Base-by-base conservation (phyloP, 1,140 invertebrate species). In the Drosophila busckii region DNA sequence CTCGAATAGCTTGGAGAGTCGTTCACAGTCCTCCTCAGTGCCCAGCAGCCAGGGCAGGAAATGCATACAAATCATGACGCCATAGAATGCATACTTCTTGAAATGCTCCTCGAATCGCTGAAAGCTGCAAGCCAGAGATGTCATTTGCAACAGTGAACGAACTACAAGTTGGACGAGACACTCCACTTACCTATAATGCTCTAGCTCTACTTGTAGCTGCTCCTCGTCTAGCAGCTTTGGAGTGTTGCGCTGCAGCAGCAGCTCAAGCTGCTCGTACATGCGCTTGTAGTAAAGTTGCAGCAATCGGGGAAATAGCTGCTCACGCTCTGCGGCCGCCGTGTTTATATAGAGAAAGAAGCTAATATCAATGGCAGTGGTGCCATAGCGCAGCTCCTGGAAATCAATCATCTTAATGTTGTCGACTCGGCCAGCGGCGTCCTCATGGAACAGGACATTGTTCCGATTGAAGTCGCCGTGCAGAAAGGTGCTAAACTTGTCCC, bases 321-420 rank as follows among this genome's bases (percentile, higher is more conserved):
- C 34, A 0, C 78, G 71, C 0, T 52, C 26, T 1, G 44, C 50
- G 2, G 37, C 26, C 0, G 64, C 40, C 2, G 73, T 80, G 32
- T 87, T 87, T 66, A 87, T 83, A 38, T 83, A 87, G 62, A 87
- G 42, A n/a, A 70, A 75, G 40, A 87, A 87, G 22, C 75, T 73
- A 3, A 87, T 23, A 38, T 87, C 85, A 5, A 87, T 56, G 20
- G 62, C 69, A 0, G 66, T 65, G 19, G 75, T 68, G 19, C 75
- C 71, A 35, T 58, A 86, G 29, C 85, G 85, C 12, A 87, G 10
- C 55, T 87, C 83, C 55, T 85, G 82, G 41, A 87, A 87, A 45
- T 87, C 85, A n/a, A 87, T 87, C 55, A 84, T 49, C 46, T 68
- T 73, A 2, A 85, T 60, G 40, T 54, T 55, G 15, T 67, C 71